Evolutionary conservation across 1,140 invertebrate species (phyloP).

Genomic region (Diorhabda sublineata): DNA sequence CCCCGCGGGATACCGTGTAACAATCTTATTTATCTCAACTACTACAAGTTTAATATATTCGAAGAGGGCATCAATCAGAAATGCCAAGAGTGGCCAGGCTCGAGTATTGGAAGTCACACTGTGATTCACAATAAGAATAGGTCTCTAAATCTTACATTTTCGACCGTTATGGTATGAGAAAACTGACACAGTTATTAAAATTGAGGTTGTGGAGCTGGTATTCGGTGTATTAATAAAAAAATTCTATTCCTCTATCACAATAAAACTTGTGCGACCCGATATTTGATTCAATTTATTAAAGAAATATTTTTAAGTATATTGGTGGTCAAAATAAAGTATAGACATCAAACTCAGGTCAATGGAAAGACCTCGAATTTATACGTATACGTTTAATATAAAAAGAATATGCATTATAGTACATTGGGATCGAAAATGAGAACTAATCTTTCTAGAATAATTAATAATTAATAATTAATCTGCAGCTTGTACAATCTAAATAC

Average conservation of each 20-base stretch:
- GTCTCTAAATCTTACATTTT: constrained; percentile 15
- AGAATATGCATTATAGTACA: too few species aligned
- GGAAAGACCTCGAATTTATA: too few species aligned
- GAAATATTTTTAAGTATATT: background rate
- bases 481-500: background rate
- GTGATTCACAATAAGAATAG: constrained; percentile 21
- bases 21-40: constrained; percentile 42
- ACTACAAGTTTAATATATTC: constrained; percentile 39
- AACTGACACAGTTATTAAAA: constrained; percentile 2
- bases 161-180: background rate
- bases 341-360: too few species aligned
- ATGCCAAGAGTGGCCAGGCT: constrained; percentile 19
- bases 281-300: background rate
- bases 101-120: constrained; percentile 23
- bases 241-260: too few species aligned
- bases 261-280: background rate
- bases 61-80: constrained; percentile 26
- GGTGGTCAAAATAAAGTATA: too few species aligned
- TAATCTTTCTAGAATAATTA: too few species aligned
- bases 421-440: too few species aligned
- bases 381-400: too few species aligned
- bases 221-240: background rate
- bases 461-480: background rate
- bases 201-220: background rate
- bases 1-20: constrained; percentile 41